phyloP scores from a whole-genome alignment of 2,888 invertebrate species.

The Eilema griseolum region DNA sequence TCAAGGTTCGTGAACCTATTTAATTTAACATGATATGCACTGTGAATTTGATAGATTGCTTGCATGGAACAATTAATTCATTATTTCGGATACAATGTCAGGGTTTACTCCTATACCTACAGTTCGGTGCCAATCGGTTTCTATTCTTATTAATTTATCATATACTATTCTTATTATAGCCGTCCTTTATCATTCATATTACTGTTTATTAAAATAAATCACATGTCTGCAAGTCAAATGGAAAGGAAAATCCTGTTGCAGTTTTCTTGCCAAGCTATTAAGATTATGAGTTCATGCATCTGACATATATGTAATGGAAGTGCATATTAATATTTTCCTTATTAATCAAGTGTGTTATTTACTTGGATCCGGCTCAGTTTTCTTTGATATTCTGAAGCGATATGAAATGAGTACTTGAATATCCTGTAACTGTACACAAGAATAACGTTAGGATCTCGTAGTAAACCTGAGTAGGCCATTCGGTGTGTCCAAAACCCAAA shows the following conservation, averaged over 20 bases:
- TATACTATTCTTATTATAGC: background rate
- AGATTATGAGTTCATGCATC: constrained; percentile 6
- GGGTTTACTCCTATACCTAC: constrained; percentile 22
- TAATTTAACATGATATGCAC: constrained; percentile 40
- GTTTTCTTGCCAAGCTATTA: background rate
- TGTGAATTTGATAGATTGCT: constrained; percentile 51
- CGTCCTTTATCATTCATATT: constrained; percentile 3
- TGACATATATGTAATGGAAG: background rate
- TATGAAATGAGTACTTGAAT: background rate
- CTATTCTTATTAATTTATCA: constrained; percentile 28
- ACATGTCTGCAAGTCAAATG: background rate
- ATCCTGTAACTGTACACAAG: background rate
- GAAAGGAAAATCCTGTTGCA: constrained; percentile 16
- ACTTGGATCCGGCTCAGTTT: constrained; percentile 12
- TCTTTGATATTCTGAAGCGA: background rate
- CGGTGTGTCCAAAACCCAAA: background rate
- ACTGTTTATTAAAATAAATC: constrained; percentile 2
- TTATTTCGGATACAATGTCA: constrained; percentile 34
- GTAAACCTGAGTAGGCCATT: background rate
- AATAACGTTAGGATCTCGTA: background rate
- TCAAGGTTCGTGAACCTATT: constrained; percentile 53
- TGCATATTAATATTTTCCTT: constrained; percentile 9
- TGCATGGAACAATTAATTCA: constrained; percentile 38
- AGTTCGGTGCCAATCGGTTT: constrained; percentile 20
- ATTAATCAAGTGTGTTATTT: constrained; percentile 11